Base-by-base conservation (phyloP, 1,140 invertebrate genomes). In the Coptotermes formosanus region DNA sequence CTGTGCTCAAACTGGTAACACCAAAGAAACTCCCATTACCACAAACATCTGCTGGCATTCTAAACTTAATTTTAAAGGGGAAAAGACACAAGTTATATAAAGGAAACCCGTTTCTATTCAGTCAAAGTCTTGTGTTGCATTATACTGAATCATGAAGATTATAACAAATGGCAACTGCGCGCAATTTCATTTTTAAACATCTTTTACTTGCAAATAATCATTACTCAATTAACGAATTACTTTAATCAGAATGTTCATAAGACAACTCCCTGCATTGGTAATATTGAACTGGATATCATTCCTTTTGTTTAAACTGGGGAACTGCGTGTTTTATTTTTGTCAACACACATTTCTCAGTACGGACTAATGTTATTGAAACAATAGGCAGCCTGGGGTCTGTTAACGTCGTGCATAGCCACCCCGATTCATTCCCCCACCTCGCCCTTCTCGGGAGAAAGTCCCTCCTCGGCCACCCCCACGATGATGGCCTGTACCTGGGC, bases 391-490 rank as follows among this genome's bases (percentile, higher is more conserved):
- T 84, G 16, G 83, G 45, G 85, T 64, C 21, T 69, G 82, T 82
- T 86, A 86, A 82, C 85, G 85, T 82, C 85, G 85, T 30, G 81
- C 32, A 48, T 82, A 86, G 45, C 14, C 91, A 43, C 91, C 90
- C 69, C 91, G 90, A 82, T 89, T 89, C 85, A 91, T 91, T 82
- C 90, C 90, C 82, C 89, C 90, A 30, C 90, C 90, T 86, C 91
- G 90, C 90, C 91, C 90, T 69, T 90, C 90, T 86, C 92, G 91
- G 89, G 89, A 87, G 82, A 88, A 88, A 75, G 14, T 59, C 48
- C 88, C 88, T 85, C 88, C 86, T 43, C 88, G 89, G 82, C 90
- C 89, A 44, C 88, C 86, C 30, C 89, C 88, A 82, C 86, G 83
- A 32, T 86, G 88, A 32, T 87, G 86, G 55, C 86, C 89, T 83